phyloP scores from a whole-genome alignment of 1,140 invertebrate genomes.

The Apis laboriosa region DNA sequence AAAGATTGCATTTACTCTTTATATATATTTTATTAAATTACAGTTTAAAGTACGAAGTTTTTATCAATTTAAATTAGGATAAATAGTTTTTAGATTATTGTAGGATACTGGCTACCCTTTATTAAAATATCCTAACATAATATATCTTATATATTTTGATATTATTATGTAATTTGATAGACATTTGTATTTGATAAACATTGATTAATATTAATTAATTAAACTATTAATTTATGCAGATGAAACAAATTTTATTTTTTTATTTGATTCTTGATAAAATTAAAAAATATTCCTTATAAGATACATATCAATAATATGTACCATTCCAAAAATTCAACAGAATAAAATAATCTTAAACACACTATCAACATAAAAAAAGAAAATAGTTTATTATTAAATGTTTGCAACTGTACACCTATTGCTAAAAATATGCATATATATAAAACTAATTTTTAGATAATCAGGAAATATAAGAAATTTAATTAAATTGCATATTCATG shows the following conservation, averaged over 20 bases:
- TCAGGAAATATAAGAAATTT: constrained; percentile 29
- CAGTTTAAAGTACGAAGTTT: constrained; percentile 54
- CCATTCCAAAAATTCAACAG: constrained; percentile 47
- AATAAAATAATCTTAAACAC: constrained; percentile 51
- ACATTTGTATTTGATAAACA: constrained; percentile 35
- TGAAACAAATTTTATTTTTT: constrained; percentile 63
- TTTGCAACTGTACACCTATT: constrained; percentile 47
- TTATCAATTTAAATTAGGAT: constrained; percentile 64
- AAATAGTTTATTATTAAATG: constrained; percentile 31
- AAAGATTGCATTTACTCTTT: constrained; percentile 70
- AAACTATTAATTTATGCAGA: constrained; percentile 18
- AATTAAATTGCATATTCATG: constrained; percentile 53
- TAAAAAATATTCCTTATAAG: constrained; percentile 46
- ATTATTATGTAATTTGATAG: constrained; percentile 53
- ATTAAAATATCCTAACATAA: constrained; percentile 50
- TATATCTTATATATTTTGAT: constrained; percentile 1
- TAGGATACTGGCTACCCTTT: constrained; percentile 45
- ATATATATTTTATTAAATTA: constrained; percentile 54
- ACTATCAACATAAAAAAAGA: constrained; percentile 30
- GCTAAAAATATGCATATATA: constrained; percentile 45
- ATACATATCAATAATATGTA: constrained; percentile 36
- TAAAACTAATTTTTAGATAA: constrained; percentile 23
- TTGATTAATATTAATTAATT: constrained; percentile 22
- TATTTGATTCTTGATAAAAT: constrained; percentile 66
- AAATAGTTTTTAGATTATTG: constrained; percentile 65